Percentiles rank a stretch among this genome's conserved stretches.
phyloP scores from a whole-genome alignment of 2,888 invertebrate species.

The Brenthis daphne region DNA sequence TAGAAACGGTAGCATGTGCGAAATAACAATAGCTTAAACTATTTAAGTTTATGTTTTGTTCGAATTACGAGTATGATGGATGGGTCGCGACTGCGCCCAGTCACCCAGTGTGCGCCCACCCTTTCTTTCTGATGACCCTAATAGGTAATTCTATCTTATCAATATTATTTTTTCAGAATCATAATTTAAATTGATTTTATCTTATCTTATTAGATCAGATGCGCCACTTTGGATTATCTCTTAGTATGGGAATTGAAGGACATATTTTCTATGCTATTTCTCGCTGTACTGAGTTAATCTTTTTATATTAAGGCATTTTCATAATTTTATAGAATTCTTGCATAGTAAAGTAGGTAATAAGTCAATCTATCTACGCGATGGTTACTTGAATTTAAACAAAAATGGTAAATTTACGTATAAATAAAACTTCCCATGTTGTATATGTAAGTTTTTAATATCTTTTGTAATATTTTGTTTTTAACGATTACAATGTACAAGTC shows the following conservation, averaged over 20 bases:
- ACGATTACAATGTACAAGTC: slow-evolving; percentile 77
- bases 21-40: slow-evolving; percentile 69
- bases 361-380: too few species aligned
- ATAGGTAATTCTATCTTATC: slow-evolving; percentile 30
- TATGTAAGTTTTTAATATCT: slow-evolving; percentile 65
- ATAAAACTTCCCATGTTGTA: slow-evolving; percentile 47
- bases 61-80: slow-evolving; percentile 61
- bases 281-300: too few species aligned
- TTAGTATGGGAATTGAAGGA: neutral
- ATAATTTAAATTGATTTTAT: slow-evolving; percentile 19
- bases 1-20: slow-evolving; percentile 73
- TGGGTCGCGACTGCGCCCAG: slow-evolving; percentile 42
- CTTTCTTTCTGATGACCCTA: slow-evolving; percentile 32
- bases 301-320: too few species aligned
- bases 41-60: slow-evolving; percentile 53
- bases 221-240: slow-evolving; percentile 12
- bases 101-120: slow-evolving; percentile 34
- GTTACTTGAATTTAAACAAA: neutral
- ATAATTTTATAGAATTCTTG: too few species aligned
- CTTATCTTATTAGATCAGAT: slow-evolving; percentile 9
- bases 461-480: slow-evolving; percentile 69
- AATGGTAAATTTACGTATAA: neutral
- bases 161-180: slow-evolving; percentile 14
- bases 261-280: too few species aligned
- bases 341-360: too few species aligned